These are phyloP conservation scores for Drosophila pandora DNA, from an alignment of 1,140 invertebrate species.

Conservation along the genomic window DNA sequence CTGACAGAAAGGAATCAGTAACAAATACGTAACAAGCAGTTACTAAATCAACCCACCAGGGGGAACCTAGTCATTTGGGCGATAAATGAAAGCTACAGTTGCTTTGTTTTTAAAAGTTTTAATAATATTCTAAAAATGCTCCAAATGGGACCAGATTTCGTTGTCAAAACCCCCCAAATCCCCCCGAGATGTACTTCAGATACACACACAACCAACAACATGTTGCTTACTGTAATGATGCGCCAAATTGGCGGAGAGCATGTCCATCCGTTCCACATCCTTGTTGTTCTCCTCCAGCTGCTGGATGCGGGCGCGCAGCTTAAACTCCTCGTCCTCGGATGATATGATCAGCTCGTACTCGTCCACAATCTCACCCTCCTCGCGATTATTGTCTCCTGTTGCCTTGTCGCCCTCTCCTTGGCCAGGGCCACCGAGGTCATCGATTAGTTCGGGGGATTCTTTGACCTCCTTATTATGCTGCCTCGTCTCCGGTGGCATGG, in stretches of 20 bases:
- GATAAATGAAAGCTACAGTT: too few relatives aligned
- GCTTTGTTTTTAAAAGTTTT: too few relatives aligned
- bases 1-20: too few relatives aligned
- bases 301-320: slow-evolving; percentile 68
- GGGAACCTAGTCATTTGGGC: too few relatives aligned
- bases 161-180: neutral
- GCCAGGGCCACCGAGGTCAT: neutral
- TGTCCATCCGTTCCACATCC: slow-evolving; percentile 77
- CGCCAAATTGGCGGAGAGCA: slow-evolving; percentile 64
- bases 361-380: slow-evolving; percentile 83
- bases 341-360: slow-evolving; percentile 78
- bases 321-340: slow-evolving; percentile 77
- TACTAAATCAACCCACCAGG: too few relatives aligned
- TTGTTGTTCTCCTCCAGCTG: slow-evolving; percentile 80
- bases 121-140: neutral
- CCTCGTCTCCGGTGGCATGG: slow-evolving; percentile 8
- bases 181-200: neutral
- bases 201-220: slow-evolving; percentile 4
- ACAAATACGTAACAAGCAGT: too few relatives aligned
- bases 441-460: neutral
- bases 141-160: neutral
- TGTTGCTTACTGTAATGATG: slow-evolving; percentile 75
- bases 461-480: neutral
- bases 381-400: slow-evolving; percentile 38
- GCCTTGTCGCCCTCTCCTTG: neutral